Conservation (phyloP, 2,797 vertebrate genomes). For the Novumbra hubbsi region DNA sequence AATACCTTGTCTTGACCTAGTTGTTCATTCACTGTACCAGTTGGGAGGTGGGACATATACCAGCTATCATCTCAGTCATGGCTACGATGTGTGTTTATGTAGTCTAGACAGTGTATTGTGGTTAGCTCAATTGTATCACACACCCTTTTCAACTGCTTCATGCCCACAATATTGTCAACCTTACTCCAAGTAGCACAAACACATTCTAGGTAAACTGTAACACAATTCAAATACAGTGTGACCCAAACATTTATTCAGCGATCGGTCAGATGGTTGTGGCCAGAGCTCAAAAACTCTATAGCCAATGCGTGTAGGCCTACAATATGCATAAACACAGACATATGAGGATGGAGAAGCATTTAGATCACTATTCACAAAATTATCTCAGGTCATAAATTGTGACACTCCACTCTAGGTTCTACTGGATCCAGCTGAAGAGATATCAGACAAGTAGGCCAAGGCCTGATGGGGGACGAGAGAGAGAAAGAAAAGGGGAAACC, state of each 20-base stretch:
- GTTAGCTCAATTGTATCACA: conserved; percentile 23
- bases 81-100: neutral
- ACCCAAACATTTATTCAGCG: too few relatives aligned
- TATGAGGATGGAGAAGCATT: neutral
- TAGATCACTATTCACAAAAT: neutral
- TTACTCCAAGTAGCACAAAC: neutral
- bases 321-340: neutral
- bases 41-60: neutral
- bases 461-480: neutral
- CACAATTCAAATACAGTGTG: neutral
- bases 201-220: neutral
- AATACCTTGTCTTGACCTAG: too few relatives aligned
- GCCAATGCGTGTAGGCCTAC: neutral
- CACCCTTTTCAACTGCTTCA: conserved; percentile 10
- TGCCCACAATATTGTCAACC: conserved; percentile 39
- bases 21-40: conserved; percentile 26
- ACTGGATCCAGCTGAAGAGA: conserved; percentile 43
- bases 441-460: conserved; percentile 13
- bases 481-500: neutral
- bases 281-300: neutral
- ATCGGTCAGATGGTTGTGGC: too few relatives aligned
- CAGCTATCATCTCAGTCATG: conserved; percentile 3
- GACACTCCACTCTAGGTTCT: conserved; percentile 38
- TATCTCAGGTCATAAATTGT: conserved; percentile 15
- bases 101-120: conserved; percentile 35